Evolutionary conservation across 2,888 invertebrate genomes (phyloP).

Genomic region (Caprella mutica): DNA sequence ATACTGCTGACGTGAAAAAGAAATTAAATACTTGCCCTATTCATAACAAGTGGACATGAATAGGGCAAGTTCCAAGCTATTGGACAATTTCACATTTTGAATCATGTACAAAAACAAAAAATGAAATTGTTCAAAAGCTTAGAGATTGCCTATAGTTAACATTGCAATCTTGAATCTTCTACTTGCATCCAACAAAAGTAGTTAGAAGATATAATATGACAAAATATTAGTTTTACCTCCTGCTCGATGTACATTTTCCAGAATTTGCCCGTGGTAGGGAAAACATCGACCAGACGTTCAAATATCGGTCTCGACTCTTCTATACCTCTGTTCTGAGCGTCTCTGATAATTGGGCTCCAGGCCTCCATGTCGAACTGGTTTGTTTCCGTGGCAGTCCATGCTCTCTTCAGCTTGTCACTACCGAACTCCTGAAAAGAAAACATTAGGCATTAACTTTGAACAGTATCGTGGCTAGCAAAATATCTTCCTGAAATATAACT

Average conservation of each 20-base stretch:
- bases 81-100: too few species aligned
- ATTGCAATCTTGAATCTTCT: too few species aligned
- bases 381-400: slow-evolving; percentile 47
- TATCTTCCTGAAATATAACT: too few species aligned
- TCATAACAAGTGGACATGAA: too few species aligned
- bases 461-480: too few species aligned
- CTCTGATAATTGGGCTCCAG: slow-evolving; percentile 90
- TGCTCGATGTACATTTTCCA: slow-evolving; percentile 99
- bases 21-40: too few species aligned
- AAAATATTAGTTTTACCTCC: slow-evolving; percentile 65
- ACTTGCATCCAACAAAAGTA: not conserved
- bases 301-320: slow-evolving; percentile 84
- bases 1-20: too few species aligned
- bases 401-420: slow-evolving; percentile 30
- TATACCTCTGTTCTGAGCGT: slow-evolving; percentile 75
- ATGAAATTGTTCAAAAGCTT: too few species aligned
- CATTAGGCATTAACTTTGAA: too few species aligned
- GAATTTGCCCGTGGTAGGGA: slow-evolving; percentile 91
- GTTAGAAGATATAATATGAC: not conserved
- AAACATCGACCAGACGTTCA: slow-evolving; percentile 84
- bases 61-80: too few species aligned
- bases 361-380: slow-evolving; percentile 92
- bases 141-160: too few species aligned
- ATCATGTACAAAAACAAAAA: too few species aligned
- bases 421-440: slow-evolving; percentile 28